Base-by-base conservation (phyloP, 2,797 vertebrate species). In the Sphenopsis melanotis region DNA sequence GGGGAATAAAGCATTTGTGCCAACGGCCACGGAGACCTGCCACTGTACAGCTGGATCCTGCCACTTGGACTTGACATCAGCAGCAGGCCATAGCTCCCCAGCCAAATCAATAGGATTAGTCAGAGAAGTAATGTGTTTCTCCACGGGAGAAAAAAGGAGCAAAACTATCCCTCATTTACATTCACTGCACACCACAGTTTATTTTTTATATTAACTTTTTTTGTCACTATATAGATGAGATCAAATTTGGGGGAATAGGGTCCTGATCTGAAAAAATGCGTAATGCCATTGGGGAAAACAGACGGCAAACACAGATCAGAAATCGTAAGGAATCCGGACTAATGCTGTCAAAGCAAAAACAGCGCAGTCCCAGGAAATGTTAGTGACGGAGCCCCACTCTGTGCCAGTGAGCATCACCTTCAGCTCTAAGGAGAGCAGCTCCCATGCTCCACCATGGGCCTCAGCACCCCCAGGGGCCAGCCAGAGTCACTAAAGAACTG, bases 281-380 rank as follows among this genome's bases (percentile, higher is more conserved):
- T 60, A 92, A 68, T 24, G 80, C 44, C 93, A 46, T 15, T 68
- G 81, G 93, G 91, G 83, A 95, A 94, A 94, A 87, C 91, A 95
- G 93, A 93, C 9, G 64, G 93, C 68, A 94, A 71, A 83, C 20
- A 92, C 32, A 53, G 74, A 94, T 90, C 66, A 93, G 66, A 72
- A 96, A 83, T 75, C 74, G 15, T 86, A 82, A 79, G 70, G 66
- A 96, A 87, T 49, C 52, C 42, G 65, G 77, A 66, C 85, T 90
- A 94, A 93, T 1, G 37, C 72, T 64, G 71, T 74, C 81, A 72
- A 59, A 92, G 29, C 7, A 26, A 53, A 56, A 56, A 80, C 52
- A 81, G 77, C 77, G 56, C 82, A 14, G 77, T 49, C 44, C 47
- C 78, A 42, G 49, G 52, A 44, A 92, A 61, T 0, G 17, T 4